These are phyloP conservation scores for Cydia fagiglandana DNA, from an alignment of 1,140 invertebrate species.

Conservation along the genomic window DNA sequence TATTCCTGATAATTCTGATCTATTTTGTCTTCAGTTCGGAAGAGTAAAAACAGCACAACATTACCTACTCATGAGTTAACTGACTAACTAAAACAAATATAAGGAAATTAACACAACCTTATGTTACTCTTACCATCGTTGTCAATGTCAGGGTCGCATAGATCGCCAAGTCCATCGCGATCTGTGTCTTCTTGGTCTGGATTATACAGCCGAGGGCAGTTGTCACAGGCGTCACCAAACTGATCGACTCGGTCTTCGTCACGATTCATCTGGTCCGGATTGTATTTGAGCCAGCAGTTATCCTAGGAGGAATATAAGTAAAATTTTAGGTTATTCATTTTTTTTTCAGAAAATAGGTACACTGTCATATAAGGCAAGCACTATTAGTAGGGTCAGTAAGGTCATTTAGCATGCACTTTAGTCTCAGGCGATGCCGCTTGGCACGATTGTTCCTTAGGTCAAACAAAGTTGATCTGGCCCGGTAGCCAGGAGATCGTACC, in stretches of 20 bases:
- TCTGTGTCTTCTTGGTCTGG: conserved; percentile 86
- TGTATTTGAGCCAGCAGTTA: conserved; percentile 90
- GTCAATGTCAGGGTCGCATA: conserved; percentile 85
- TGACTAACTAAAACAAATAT: too few species aligned
- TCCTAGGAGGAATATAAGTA: conserved; percentile 78
- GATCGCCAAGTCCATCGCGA: conserved; percentile 89
- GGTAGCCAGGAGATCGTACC: too few species aligned
- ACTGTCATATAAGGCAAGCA: conserved; percentile 32
- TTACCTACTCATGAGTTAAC: too few species aligned
- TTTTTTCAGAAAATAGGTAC: conserved; percentile 45
- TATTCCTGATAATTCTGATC: too few species aligned
- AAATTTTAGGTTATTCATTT: neutral
- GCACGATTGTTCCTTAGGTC: too few species aligned
- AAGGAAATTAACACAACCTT: neutral
- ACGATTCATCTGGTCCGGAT: conserved; percentile 88
- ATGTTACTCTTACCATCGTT: conserved; percentile 55
- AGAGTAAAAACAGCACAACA: too few species aligned
- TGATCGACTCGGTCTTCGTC: conserved; percentile 78
- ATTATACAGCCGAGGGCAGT: conserved; percentile 90
- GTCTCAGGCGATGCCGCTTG: too few species aligned
- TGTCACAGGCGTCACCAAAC: conserved; percentile 82
- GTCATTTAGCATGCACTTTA: too few species aligned
- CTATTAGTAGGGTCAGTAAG: too few species aligned
- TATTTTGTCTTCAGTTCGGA: too few species aligned
- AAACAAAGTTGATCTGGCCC: too few species aligned